Base-by-base conservation (phyloP, 1,140 invertebrate genomes). In the Nasonia giraulti region DNA sequence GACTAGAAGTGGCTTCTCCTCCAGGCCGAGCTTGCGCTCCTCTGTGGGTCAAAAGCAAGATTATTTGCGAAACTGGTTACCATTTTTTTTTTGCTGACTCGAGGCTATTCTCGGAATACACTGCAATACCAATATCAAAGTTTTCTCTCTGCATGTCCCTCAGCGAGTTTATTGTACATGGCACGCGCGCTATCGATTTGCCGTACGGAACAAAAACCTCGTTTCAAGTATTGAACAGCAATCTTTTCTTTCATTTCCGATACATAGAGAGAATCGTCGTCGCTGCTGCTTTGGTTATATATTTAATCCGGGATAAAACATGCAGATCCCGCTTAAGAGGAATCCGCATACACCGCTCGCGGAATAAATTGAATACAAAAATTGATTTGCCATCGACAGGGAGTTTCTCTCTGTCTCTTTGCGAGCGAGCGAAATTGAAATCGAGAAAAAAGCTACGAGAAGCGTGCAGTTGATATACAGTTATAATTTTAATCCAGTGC, bases 1-100 rank as follows among this genome's bases (percentile, higher is more conserved):
- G n/a, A 99, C 99, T 75, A 99, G 93, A 55, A 99, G 93, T 0
- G 99, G 99, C 89, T 98, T 97, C 92, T 99, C 99, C 87, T 98
- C 97, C 2, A 96, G 95, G 80, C 95, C 95, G 86, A 99, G 94
- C 87, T 96, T 96, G 84, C 99, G 94, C 93, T 99, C 99, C 89
- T 99, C 98, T 96, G 91, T 3, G 92, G 92, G 12, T 31, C 44
- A 69, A 81, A 87, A 27, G 6, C 2, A 62, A 20, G 20, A 62
- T 62, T 62, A 62, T 62, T 55, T 2, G 50, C 12, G 50, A 62
- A 6, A 4, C 55, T n/a, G 0, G 20, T 27, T 7, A 62, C n/a
- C 17, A 7, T n/a, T 3, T 6, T 14, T 62, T 20, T 7, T 20
- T 62, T 62, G 55, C 20, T 62, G 55, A 62, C 55, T n/a, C 55